Evolutionary conservation across 2,888 invertebrate genomes (phyloP).

Genomic region (Acanthosepion pharaonis): DNA sequence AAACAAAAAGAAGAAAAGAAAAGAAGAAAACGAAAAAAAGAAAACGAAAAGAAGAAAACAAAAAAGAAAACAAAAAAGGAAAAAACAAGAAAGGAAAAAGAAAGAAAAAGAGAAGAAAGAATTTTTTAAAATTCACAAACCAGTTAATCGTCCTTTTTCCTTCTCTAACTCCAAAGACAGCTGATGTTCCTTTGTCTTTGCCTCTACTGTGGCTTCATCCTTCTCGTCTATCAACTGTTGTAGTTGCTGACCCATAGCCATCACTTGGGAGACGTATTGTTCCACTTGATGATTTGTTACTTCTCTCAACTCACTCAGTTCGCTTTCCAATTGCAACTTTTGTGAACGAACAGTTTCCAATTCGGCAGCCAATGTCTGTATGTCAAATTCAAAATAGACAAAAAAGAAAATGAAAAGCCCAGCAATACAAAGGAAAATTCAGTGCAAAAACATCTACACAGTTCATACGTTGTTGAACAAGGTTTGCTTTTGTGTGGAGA

Average conservation of each 20-base stretch:
- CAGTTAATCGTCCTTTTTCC: constrained; percentile 73
- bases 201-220: constrained; percentile 55
- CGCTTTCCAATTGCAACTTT: constrained; percentile 60
- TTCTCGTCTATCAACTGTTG: constrained; percentile 54
- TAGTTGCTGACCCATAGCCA: constrained; percentile 60
- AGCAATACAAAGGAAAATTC: neutral
- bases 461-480: neutral
- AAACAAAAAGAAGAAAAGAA: no score
- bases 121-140: constrained; percentile 53
- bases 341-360: constrained; percentile 60
- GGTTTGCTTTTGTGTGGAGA: no score
- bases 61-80: no score
- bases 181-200: constrained; percentile 64
- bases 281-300: constrained; percentile 59
- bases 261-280: constrained; percentile 60
- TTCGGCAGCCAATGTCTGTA: constrained; percentile 63
- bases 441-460: neutral
- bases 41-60: no score
- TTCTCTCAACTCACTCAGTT: constrained; percentile 58
- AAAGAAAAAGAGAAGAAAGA: neutral
- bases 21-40: no score
- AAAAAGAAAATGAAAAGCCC: neutral
- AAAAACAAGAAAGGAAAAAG: no score
- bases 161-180: constrained; percentile 73
- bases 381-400: neutral